A percentile compares a stretch with the other conserved stretches of the same genome.
These are phyloP conservation scores for Gnatocerus cornutus DNA, from an alignment of 2,888 invertebrate genomes.

Conservation along the genomic window DNA sequence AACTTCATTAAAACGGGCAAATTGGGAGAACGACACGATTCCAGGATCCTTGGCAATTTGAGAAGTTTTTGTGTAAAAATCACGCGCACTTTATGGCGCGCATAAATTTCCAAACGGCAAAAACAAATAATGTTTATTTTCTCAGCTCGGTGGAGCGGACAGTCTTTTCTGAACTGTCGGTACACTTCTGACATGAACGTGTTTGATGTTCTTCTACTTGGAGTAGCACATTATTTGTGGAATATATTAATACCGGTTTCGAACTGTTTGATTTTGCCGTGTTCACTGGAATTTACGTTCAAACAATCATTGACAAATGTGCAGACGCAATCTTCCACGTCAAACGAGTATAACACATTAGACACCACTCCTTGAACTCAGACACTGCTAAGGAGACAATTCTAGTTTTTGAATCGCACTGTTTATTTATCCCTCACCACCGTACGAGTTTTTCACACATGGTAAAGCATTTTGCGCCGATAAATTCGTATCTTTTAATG, in stretches of 20 bases:
- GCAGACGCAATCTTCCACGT: neutral
- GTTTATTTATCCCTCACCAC: too few relatives aligned
- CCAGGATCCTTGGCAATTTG: too few relatives aligned
- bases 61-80: conserved; percentile 5
- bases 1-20: neutral
- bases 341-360: neutral
- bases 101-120: conserved; percentile 8
- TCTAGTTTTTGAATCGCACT: too few relatives aligned
- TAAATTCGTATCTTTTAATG: too few relatives aligned
- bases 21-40: neutral
- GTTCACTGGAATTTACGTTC: conserved; percentile 1
- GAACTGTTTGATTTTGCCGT: conserved; percentile 11
- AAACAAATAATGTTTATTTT: conserved; percentile 25
- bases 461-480: too few relatives aligned
- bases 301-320: conserved; percentile 18
- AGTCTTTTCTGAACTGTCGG: conserved; percentile 15
- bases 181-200: conserved; percentile 23
- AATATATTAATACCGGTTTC: conserved; percentile 14
- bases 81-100: conserved; percentile 4
- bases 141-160: conserved; percentile 21
- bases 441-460: too few relatives aligned
- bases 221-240: conserved; percentile 15
- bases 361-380: too few relatives aligned
- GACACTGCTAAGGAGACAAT: too few relatives aligned
- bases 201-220: conserved; percentile 22